These are phyloP conservation scores for Gymnoscopelus braueri DNA, from an alignment of 2,797 vertebrate genomes.

Conservation along the genomic window DNA sequence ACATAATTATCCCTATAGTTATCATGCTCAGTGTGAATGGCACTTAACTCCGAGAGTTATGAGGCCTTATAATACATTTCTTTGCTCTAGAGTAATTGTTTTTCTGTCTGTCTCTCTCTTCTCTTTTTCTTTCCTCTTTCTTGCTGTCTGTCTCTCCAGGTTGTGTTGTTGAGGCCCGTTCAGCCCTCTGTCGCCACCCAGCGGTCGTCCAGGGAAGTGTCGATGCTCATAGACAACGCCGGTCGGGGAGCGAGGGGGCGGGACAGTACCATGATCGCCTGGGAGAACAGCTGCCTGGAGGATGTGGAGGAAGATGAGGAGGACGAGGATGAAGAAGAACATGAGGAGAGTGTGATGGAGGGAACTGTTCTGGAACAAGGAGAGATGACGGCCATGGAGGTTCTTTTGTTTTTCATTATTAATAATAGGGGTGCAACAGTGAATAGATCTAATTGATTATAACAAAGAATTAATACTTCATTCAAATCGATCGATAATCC, in stretches of 20 bases:
- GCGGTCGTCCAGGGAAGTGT: conserved; percentile 79
- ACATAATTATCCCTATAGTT: no score
- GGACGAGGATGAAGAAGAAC: conserved; percentile 49
- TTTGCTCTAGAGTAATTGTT: neutral
- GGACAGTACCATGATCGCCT: conserved; percentile 81
- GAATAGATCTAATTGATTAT: no score
- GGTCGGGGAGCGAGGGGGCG: conserved; percentile 60
- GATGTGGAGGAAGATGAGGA: conserved; percentile 84
- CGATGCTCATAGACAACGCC: conserved; percentile 75
- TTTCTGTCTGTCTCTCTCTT: neutral
- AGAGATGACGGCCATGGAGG: conserved; percentile 61
- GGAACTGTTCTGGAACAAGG: conserved; percentile 67
- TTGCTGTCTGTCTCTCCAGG: conserved; percentile 64
- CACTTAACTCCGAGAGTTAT: no score
- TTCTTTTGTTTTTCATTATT: no score
- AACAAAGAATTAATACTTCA: no score
- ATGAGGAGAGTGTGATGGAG: conserved; percentile 54
- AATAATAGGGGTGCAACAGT: no score
- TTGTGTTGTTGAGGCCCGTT: conserved; percentile 80
- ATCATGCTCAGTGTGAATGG: no score
- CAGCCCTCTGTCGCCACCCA: conserved; percentile 59
- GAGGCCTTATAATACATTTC: no score
- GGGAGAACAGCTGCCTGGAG: conserved; percentile 87
- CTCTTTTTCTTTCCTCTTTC: neutral
- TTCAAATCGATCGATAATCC: no score